A percentile compares a stretch with the other conserved stretches of the same genome.
Conservation (phyloP, 2,888 invertebrate genomes). For the Andrena bucephala region DNA sequence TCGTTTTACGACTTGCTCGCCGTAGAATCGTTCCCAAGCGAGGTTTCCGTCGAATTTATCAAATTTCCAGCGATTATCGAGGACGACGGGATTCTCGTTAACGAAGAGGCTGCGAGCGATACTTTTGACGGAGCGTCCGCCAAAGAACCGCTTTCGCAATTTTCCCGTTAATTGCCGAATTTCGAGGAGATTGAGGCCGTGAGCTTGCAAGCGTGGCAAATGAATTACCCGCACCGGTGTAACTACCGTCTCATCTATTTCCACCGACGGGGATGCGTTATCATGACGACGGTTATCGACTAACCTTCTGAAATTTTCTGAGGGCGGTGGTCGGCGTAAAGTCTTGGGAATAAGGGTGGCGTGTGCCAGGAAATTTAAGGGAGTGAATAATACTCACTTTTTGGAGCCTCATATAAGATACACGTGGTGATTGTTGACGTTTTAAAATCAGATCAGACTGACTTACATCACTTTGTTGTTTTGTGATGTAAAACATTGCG, state of each 20-base stretch:
- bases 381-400: too few species aligned
- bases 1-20: not conserved
- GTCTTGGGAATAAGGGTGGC: not conserved
- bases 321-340: not conserved
- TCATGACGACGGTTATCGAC: conserved; percentile 25
- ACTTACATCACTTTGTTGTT: too few species aligned
- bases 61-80: conserved; percentile 49
- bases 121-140: conserved; percentile 55
- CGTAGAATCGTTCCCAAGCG: not conserved
- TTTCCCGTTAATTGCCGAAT: conserved; percentile 80
- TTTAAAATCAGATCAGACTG: too few species aligned
- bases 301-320: conserved; percentile 21
- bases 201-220: conserved; percentile 75
- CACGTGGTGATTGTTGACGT: too few species aligned
- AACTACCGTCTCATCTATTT: conserved; percentile 70
- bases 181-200: conserved; percentile 74
- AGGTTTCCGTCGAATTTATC: conserved; percentile 20
- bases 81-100: conserved; percentile 51
- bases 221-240: conserved; percentile 75
- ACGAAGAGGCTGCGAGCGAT: conserved; percentile 52
- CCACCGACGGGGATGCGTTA: conserved; percentile 66
- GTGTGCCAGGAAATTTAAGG: not conserved
- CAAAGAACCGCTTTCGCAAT: conserved; percentile 68
- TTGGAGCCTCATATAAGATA: too few species aligned
- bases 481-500: too few species aligned